Base-by-base conservation (phyloP, 2,888 invertebrate species). In the Drosophila atripex region DNA sequence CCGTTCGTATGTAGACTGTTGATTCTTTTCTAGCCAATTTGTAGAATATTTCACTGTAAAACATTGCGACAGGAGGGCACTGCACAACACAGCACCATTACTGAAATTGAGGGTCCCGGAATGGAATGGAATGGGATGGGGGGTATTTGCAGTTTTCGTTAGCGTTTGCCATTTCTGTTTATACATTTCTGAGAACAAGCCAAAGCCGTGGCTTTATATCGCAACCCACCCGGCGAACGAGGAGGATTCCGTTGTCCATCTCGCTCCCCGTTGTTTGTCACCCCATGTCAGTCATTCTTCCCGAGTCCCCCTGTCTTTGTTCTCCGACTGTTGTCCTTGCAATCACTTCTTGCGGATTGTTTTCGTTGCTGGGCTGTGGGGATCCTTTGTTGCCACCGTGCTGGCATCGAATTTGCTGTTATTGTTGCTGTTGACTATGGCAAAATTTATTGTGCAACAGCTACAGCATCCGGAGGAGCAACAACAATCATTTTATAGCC, bases 401-500 rank as follows among this genome's bases (percentile, higher is more conserved):
- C 46, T 41, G 35, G 30, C 50, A 51, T 30, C 46, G 71, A 69
- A 49, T 52, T 60, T 60, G 12, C 52, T 56, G 39, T 54, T 60
- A 25, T 52, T 59, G 28, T 57, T 63, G 47, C 23, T 61, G 38
- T 60, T 58, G 59, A 57, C 59, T 61, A 28, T 80, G 66, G 23
- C 64, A 49, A 64, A 86, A 80, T 83, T 74, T 86, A 83, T 83
- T 80, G 49, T 53, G 25, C 61, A 39, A 38, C 59, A 59, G 11
- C 32, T 30, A 60, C 45, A 55, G 14, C 28, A 38, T 46, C 43
- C 51, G 25, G 18, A 41, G 35, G 14, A 53, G 35, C 43, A 70
- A 71, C 46, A 70, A 54, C 68, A 65, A 68, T 68, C 50, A 76
- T 77, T 80, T 88, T 78, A 73, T 72, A 57, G 72, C 76, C 78